Evolutionary conservation across 2,797 vertebrate genomes (phyloP), one percentile per base, ranked within the genome.

Genomic region (Aplochiton taeniatus): DNA sequence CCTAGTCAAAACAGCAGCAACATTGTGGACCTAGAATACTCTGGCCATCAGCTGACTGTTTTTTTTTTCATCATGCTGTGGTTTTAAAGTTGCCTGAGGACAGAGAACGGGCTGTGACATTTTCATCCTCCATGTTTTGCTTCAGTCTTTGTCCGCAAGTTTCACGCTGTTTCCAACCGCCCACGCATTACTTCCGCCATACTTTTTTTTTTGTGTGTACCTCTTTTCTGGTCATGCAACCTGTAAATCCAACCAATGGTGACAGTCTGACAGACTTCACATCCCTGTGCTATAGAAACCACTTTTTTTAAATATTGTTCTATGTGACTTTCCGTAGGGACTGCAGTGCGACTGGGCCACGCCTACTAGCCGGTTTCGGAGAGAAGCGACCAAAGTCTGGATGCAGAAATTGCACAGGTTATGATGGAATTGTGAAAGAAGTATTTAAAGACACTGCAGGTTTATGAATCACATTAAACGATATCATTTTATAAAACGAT

Each of bases 321-420:
- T 91, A 91, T 85, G 62, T 83, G 87, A 90, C 91, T 95, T 92
- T 93, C 95, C 94, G 93, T 92, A 94, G 93, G 93, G 93, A 96
- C 96, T 93, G 96, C 96, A 98, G 89, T 98, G 96, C 96, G 96
- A 91, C 93, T 71, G 90, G 68, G 92, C 95, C 96, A 96, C 96
- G 94, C 96, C 96, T 91, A 95, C 95, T 84, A 84, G 81, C 93
- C 93, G 90, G 89, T 85, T 87, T 73, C 65, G 61, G 85, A 86
- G 85, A 83, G 83, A 80, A 66, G 52, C n/a, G n/a, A n/a, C n/a
- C n/a, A 75, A 66, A 78, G 20, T 47, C 53, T 4, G 78, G 69
- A 66, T 17, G 19, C 41, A 18, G 76, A 69, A 71, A 60, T 42
- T 46, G 60, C 73, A 45, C 55, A 72, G 54, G 73, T 49, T 72